phyloP scores from a whole-genome alignment of 2,888 invertebrate species.

The Habroteleia sp. region DNA sequence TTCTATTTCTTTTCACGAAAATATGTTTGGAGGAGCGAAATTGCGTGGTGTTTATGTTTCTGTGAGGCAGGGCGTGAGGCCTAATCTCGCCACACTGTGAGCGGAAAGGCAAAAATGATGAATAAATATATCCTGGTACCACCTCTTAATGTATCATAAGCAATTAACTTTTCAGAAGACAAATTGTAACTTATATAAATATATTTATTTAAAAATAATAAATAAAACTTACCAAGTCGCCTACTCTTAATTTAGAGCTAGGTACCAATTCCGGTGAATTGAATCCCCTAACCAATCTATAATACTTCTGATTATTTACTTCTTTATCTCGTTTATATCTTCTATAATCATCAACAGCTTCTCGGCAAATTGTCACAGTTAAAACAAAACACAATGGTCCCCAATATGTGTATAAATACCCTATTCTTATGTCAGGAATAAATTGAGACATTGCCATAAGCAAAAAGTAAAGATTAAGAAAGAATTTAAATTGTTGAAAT shows the following conservation, averaged over 20 bases:
- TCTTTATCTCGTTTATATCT: slow-evolving; percentile 94
- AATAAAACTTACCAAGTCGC: slow-evolving; percentile 84
- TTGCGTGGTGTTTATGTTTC: no score
- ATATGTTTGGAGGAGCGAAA: no score
- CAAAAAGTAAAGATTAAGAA: slow-evolving; percentile 98
- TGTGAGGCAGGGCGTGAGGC: no score
- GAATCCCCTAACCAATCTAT: slow-evolving; percentile 87
- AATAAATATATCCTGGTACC: no score
- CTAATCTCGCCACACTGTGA: no score
- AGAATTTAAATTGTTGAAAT: slow-evolving; percentile 99
- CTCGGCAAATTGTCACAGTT: slow-evolving; percentile 96
- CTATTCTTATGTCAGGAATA: slow-evolving; percentile 97
- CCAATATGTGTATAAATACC: slow-evolving; percentile 99
- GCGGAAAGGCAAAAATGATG: no score
- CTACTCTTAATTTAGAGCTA: slow-evolving; percentile 91
- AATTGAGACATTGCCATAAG: slow-evolving; percentile 99
- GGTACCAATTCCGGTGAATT: slow-evolving; percentile 88
- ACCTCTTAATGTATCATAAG: no score
- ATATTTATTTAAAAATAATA: no score
- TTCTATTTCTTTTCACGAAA: no score
- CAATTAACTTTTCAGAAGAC: no score
- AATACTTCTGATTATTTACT: slow-evolving; percentile 97
- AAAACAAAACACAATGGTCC: slow-evolving; percentile 98
- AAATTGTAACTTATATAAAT: no score
- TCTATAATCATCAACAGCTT: slow-evolving; percentile 97